A percentile compares a stretch with the other conserved stretches of the same genome.
phyloP scores from a whole-genome alignment of 2,888 invertebrate genomes.

The Sabatieria punctata region DNA sequence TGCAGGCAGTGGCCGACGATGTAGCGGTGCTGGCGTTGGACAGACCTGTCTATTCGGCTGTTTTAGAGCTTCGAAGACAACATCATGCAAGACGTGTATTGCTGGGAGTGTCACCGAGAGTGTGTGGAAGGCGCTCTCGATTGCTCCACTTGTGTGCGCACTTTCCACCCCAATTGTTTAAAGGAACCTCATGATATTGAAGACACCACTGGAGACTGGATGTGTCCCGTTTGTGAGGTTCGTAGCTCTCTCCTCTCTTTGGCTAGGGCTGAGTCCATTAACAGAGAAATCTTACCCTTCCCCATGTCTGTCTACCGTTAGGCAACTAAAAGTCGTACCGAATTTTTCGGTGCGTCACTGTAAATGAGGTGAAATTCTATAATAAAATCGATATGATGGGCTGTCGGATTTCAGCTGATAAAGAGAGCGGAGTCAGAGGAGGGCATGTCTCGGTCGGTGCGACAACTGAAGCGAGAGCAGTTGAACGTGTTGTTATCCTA shows the following conservation, averaged over 20 bases:
- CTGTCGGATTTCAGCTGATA: slow-evolving; percentile 30
- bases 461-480: slow-evolving; percentile 52
- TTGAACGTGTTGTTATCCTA: slow-evolving; percentile 58
- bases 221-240: slow-evolving; percentile 61
- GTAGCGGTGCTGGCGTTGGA: too few relatives aligned
- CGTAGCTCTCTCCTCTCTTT: too few relatives aligned
- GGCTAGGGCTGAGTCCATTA: too few relatives aligned
- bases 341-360: too few relatives aligned
- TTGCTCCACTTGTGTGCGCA: slow-evolving; percentile 66
- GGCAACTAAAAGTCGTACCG: too few relatives aligned
- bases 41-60: too few relatives aligned
- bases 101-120: slow-evolving; percentile 75
- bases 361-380: too few relatives aligned
- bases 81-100: slow-evolving; percentile 53
- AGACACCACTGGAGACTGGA: slow-evolving; percentile 57
- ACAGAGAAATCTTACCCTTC: too few relatives aligned
- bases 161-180: slow-evolving; percentile 62
- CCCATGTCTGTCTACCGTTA: too few relatives aligned
- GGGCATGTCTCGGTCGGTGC: slow-evolving; percentile 47
- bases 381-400: too few relatives aligned
- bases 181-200: slow-evolving; percentile 17
- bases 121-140: slow-evolving; percentile 35
- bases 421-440: slow-evolving; percentile 32
- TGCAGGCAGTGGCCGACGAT: background rate
- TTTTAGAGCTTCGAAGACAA: too few relatives aligned